Evolutionary conservation across 2,888 invertebrate genomes (phyloP), one percentile per base, ranked within the genome.

Genomic region (Harmothoe impar): DNA sequence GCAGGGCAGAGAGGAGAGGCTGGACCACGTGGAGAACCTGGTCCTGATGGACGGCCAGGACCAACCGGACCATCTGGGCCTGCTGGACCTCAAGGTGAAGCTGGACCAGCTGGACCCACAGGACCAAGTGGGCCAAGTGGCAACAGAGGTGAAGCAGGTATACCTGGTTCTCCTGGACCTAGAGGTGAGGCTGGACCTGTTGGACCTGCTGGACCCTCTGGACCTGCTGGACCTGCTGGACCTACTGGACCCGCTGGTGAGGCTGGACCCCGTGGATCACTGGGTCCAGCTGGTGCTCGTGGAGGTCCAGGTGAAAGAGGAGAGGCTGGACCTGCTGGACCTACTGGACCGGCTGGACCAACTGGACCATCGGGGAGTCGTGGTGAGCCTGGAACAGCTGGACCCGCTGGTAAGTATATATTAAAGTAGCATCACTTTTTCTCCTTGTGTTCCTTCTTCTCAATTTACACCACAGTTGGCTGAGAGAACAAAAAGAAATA

Each of bases 91-190:
- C 29, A 62, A 51, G 92, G 92, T 77, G 88, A 84, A 17, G 35
- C 89, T 25, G 92, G 92, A 29, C 78, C 35, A 43, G n/a, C 77
- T 62, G 92, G 92, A 56, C 68, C 56, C n/a, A 20, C 89, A 25
- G 91, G 91, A 89, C 97, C 97, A 93, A 96, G 97, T 31, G 98
- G 98, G 0, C 92, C 93, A 29, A 88, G 93, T 10, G 94, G 93
- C 31, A 52, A 90, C 62, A 68, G 88, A 89, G 92, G 92, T n/a
- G 89, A 85, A 20, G 85, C 54, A 54, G 92, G 92, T 72, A 52
- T 89, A 31, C 77, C 68, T 25, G 93, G 93, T 43, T 52, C 90
- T 23, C 54, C 90, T 43, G 90, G 90, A 81, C 20, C 78, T n/a
- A 23, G 90, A 54, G 92, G 92, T 29, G 91, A 78, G 91, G 92